These are phyloP conservation scores for Callyntrura sp. DNA, from an alignment of 2,888 invertebrate genomes.

Conservation along the genomic window DNA sequence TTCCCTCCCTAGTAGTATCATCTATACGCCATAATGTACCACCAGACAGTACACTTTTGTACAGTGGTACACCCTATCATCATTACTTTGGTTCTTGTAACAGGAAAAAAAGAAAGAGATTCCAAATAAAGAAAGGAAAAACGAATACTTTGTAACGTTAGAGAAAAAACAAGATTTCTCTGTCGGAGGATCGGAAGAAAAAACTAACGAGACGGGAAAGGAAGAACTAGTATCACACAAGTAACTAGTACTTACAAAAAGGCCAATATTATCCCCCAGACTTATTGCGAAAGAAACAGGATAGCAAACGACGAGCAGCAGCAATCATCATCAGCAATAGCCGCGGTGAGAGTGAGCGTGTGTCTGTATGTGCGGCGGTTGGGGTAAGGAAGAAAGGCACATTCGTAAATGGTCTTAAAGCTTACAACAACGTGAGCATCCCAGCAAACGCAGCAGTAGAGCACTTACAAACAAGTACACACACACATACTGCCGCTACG, in stretches of 20 bases:
- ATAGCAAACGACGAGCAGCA: background rate
- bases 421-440: slow-evolving; percentile 52
- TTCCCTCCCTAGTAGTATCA: too few relatives aligned
- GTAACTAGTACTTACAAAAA: slow-evolving; percentile 34
- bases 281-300: slow-evolving; percentile 27
- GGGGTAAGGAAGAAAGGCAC: slow-evolving; percentile 26
- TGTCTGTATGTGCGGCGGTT: slow-evolving; percentile 8
- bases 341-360: slow-evolving; percentile 1
- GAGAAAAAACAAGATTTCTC: slow-evolving; percentile 40
- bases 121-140: background rate
- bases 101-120: background rate
- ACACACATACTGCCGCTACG: slow-evolving; percentile 14
- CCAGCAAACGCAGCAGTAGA: slow-evolving; percentile 1
- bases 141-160: slow-evolving; percentile 33
- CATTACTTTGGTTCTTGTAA: slow-evolving; percentile 9
- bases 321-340: slow-evolving; percentile 18
- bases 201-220: background rate
- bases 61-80: background rate
- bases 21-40: slow-evolving; percentile 2
- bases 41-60: background rate
- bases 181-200: slow-evolving; percentile 35
- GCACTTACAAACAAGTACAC: background rate
- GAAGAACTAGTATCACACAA: slow-evolving; percentile 34
- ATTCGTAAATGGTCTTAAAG: slow-evolving; percentile 53
- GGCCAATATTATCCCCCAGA: slow-evolving; percentile 31